Percentiles rank a stretch among this genome's conserved stretches.
phyloP scores from a whole-genome alignment of 1,140 invertebrate species.

The Drosophila setifemur region DNA sequence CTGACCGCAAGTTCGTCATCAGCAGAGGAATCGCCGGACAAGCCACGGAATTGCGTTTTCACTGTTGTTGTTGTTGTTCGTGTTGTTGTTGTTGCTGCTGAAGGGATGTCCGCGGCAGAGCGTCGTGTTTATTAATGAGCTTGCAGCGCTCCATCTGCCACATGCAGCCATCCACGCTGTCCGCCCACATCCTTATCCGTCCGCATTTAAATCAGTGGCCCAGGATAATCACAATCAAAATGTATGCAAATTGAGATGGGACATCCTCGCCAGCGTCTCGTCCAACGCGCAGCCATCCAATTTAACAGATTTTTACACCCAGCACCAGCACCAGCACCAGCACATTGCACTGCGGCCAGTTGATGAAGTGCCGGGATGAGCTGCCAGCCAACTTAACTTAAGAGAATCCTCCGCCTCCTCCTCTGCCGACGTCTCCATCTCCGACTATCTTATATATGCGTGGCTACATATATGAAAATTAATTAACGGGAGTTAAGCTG shows the following conservation, averaged over 20 bases:
- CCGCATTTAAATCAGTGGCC: conserved; percentile 71
- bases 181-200: conserved; percentile 30
- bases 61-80: conserved; percentile 14
- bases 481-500: conserved; percentile 62
- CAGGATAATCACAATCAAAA: conserved; percentile 73
- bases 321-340: too few species aligned
- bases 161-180: conserved; percentile 38
- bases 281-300: conserved; percentile 57
- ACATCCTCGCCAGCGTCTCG: conserved; percentile 19
- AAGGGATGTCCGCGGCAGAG: not conserved
- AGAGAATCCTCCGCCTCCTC: not conserved
- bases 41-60: conserved; percentile 23
- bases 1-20: conserved; percentile 68
- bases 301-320: conserved; percentile 64
- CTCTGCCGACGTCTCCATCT: not conserved
- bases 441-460: not conserved
- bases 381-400: conserved; percentile 9
- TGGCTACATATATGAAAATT: conserved; percentile 45
- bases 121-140: conserved; percentile 69
- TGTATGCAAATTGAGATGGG: conserved; percentile 70
- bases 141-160: conserved; percentile 52
- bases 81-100: not conserved
- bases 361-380: conserved; percentile 39
- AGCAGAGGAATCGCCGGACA: conserved; percentile 6
- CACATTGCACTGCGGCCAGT: not conserved